These are phyloP conservation scores for Miltochrista miniata DNA, from an alignment of 2,888 invertebrate species.

Conservation along the genomic window DNA sequence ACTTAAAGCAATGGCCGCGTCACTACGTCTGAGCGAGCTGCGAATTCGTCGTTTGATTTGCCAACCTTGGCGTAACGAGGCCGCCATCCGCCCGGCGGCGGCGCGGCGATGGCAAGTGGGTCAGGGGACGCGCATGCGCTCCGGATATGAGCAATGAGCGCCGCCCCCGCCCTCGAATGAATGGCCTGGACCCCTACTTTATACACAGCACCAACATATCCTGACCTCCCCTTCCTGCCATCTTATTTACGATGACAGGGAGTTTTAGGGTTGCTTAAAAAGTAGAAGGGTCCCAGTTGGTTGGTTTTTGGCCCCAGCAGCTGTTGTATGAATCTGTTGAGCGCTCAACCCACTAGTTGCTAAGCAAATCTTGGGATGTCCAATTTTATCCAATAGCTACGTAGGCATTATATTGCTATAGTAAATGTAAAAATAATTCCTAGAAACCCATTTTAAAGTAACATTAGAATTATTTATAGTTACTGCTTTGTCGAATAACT, in stretches of 20 bases:
- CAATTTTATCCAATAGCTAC: too few relatives aligned
- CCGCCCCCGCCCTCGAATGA: conserved; percentile 76
- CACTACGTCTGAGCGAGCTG: conserved; percentile 67
- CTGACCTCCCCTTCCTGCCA: conserved; percentile 64
- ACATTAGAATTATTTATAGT: too few relatives aligned
- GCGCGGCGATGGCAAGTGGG: conserved; percentile 67
- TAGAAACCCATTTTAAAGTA: conserved; percentile 16
- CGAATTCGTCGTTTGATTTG: conserved; percentile 72
- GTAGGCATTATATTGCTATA: too few relatives aligned
- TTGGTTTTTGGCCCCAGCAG: conserved; percentile 57
- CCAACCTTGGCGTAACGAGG: conserved; percentile 77
- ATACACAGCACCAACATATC: conserved; percentile 45
- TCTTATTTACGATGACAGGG: conserved; percentile 43
- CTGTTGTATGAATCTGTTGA: conserved; percentile 76
- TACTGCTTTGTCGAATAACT: too few relatives aligned
- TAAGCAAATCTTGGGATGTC: conserved; percentile 59
- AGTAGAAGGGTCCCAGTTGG: conserved; percentile 50
- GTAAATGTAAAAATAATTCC: too few relatives aligned
- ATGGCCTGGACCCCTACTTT: conserved; percentile 66
- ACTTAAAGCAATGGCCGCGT: conserved; percentile 57
- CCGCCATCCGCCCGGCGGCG: conserved; percentile 60
- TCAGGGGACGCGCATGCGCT: conserved; percentile 78
- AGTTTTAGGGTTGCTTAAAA: conserved; percentile 39
- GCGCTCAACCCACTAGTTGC: conserved; percentile 74
- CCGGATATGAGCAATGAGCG: conserved; percentile 78